A percentile compares a stretch with the other conserved stretches of the same genome.
These are phyloP conservation scores for Aythya baeri DNA, from an alignment of 2,113 vertebrate species.

Conservation along the genomic window DNA sequence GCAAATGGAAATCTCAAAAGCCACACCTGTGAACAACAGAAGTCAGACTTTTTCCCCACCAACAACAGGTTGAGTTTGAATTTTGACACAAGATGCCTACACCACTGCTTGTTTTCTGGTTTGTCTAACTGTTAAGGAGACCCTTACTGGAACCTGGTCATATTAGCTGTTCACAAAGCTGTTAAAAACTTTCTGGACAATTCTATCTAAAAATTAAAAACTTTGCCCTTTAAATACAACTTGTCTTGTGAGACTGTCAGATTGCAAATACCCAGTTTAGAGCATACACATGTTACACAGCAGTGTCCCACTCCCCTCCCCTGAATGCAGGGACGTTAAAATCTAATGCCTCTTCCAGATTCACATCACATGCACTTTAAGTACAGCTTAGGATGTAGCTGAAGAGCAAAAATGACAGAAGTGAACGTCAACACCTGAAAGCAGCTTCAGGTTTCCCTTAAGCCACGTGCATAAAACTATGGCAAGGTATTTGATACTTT, in stretches of 20 bases:
- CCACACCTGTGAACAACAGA: not conserved
- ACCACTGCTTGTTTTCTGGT: not conserved
- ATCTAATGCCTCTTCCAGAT: not conserved
- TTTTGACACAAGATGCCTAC: not conserved
- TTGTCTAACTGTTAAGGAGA: not conserved
- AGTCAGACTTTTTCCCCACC: not conserved
- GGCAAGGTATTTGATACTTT: not conserved
- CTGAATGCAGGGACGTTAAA: not conserved
- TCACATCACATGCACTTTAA: not conserved
- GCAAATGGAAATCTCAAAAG: not conserved
- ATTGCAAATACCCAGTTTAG: not conserved
- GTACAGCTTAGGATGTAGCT: not conserved
- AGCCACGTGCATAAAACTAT: not conserved
- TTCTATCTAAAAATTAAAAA: not conserved
- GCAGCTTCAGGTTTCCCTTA: not conserved
- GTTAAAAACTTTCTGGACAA: not conserved
- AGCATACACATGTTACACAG: not conserved
- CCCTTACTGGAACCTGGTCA: not conserved
- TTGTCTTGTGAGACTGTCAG: not conserved
- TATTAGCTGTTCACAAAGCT: not conserved
- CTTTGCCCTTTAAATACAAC: not conserved
- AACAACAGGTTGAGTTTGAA: accelerated
- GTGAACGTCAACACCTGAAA: not conserved
- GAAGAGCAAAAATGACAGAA: not conserved
- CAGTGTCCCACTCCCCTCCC: not conserved